These are phyloP conservation scores for Manacus vitellinus DNA, from an alignment of 2,113 vertebrate genomes.

Conservation along the genomic window DNA sequence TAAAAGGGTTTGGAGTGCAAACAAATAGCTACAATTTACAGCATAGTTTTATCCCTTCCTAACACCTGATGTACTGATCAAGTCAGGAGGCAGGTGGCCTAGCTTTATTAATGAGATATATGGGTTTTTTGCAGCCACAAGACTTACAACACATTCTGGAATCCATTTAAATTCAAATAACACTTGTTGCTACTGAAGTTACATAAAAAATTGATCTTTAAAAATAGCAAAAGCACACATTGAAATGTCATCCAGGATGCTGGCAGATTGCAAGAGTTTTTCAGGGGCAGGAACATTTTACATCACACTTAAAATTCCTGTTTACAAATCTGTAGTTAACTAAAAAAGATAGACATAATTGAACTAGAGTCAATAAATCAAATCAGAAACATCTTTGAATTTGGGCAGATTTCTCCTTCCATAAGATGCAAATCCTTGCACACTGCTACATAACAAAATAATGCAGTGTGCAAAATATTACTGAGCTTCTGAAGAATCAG, in stretches of 20 bases:
- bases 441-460: neutral
- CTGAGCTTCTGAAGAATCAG: neutral
- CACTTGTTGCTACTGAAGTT: neutral
- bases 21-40: neutral
- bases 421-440: neutral
- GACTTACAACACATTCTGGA: neutral
- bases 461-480: neutral
- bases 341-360: neutral
- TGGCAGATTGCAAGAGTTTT: neutral
- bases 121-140: neutral
- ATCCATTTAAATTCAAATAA: neutral
- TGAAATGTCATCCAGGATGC: neutral
- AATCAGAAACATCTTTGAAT: neutral
- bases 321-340: neutral
- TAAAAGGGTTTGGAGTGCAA: neutral
- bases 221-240: neutral
- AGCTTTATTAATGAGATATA: neutral
- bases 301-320: neutral
- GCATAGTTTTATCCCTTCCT: neutral
- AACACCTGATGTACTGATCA: neutral
- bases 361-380: neutral
- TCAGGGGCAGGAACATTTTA: neutral
- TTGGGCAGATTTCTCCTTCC: neutral
- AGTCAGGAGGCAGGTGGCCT: neutral
- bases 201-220: neutral